Conservation (phyloP, 2,113 vertebrate species). For the Tyrannus savana region DNA sequence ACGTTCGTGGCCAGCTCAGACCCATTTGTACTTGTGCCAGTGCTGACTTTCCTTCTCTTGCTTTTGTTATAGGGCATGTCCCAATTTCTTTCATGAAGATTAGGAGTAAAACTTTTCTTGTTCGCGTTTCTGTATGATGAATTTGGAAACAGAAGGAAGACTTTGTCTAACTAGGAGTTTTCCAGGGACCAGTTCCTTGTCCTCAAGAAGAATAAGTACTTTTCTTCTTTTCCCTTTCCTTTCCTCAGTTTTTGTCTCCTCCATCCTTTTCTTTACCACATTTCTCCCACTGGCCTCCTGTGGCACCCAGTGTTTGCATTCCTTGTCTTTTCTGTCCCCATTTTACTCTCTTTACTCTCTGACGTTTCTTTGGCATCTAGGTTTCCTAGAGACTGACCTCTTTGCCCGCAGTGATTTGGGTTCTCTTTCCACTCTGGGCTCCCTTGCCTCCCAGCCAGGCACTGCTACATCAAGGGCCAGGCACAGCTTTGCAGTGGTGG, state of each 20-base stretch:
- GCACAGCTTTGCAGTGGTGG: neutral
- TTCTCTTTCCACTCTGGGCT: neutral
- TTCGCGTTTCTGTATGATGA: neutral
- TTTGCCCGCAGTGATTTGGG: rapidly evolving
- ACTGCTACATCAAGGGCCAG: neutral
- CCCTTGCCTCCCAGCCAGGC: rapidly evolving
- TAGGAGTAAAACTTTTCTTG: neutral
- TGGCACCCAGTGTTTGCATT: rapidly evolving
- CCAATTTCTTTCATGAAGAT: neutral
- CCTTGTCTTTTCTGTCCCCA: neutral
- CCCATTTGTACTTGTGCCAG: neutral
- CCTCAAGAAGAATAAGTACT: neutral
- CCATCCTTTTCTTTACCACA: rapidly evolving
- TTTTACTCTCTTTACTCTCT: neutral
- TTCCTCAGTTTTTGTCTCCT: neutral
- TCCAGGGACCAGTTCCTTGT: neutral
- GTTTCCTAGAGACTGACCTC: neutral
- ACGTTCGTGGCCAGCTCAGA: neutral
- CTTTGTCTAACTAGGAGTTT: neutral
- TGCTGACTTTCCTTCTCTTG: neutral
- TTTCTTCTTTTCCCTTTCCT: neutral
- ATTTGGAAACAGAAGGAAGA: neutral
- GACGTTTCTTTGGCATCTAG: rapidly evolving
- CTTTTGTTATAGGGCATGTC: neutral
- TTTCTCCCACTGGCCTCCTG: neutral